Conservation (phyloP, 2,888 invertebrate species). For the Limnephilus rhombicus region DNA sequence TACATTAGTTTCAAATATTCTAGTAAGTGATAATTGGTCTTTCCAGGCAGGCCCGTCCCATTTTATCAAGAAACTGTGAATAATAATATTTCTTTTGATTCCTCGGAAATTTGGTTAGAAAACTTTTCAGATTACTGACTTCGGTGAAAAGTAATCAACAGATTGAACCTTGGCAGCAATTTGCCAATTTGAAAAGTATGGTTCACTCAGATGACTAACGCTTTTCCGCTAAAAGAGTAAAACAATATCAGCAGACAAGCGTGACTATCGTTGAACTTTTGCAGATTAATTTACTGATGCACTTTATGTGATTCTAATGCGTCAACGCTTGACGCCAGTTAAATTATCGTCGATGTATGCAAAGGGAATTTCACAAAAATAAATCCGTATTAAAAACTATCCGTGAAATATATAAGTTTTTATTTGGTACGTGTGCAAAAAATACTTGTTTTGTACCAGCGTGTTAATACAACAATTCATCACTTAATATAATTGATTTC, state of each 20-base stretch:
- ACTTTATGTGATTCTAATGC: conserved; percentile 66
- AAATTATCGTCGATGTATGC: not conserved
- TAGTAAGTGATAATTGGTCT: not conserved
- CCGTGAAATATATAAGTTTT: not conserved
- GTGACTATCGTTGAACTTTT: conserved; percentile 4
- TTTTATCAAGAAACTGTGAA: conserved; percentile 16
- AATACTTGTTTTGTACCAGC: not conserved
- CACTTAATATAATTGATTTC: not conserved
- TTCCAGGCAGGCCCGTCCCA: not conserved
- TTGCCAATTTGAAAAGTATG: conserved; percentile 39
- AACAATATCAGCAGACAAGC: conserved; percentile 29
- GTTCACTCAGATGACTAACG: conserved; percentile 52
- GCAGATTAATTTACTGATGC: conserved; percentile 62
- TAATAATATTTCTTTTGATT: conserved; percentile 12
- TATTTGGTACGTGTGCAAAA: not conserved
- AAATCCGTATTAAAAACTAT: not conserved
- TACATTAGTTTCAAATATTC: conserved; percentile 12
- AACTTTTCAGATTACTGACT: conserved; percentile 40
- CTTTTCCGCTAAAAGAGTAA: conserved; percentile 52
- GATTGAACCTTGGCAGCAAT: conserved; percentile 41
- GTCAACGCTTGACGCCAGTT: conserved; percentile 52
- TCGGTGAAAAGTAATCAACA: conserved; percentile 47
- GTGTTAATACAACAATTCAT: not conserved
- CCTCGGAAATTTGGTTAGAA: conserved; percentile 21
- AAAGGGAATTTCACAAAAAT: conserved; percentile 36